Evolutionary conservation across 2,888 invertebrate genomes (phyloP).

Genomic region (Eumerus sabulonum): DNA sequence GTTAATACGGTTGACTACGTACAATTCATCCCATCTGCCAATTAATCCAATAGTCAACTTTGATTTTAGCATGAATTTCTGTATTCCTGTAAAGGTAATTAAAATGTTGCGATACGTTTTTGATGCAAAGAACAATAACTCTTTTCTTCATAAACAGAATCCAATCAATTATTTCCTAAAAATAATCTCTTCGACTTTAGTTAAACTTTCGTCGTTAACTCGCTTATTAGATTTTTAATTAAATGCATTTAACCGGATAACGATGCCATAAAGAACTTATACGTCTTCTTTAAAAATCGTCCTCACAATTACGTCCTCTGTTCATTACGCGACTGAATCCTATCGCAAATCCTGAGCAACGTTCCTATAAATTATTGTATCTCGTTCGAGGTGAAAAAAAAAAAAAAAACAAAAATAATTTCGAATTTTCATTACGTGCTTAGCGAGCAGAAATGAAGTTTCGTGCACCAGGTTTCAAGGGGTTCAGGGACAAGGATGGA

Average conservation of each 20-base stretch:
- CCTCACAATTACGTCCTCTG: constrained; percentile 13
- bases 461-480: background rate
- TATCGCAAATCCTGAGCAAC: constrained; percentile 15
- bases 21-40: too few relatives aligned
- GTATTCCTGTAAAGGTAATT: too few relatives aligned
- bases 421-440: constrained; percentile 64
- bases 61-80: too few relatives aligned
- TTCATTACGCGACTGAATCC: constrained; percentile 35
- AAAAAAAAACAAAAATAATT: constrained; percentile 51
- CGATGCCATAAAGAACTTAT: constrained; percentile 28
- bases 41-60: too few relatives aligned
- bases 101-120: too few relatives aligned
- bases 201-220: background rate
- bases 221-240: constrained; percentile 53
- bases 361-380: constrained; percentile 46
- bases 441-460: constrained; percentile 53
- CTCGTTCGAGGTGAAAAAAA: constrained; percentile 42
- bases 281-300: constrained; percentile 14
- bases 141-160: too few relatives aligned
- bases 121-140: too few relatives aligned
- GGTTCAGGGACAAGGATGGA: too few relatives aligned
- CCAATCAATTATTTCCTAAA: too few relatives aligned
- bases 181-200: too few relatives aligned
- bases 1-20: too few relatives aligned
- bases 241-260: constrained; percentile 35